Evolutionary conservation across 2,113 vertebrate genomes (phyloP).

Genomic region (Taurulus bubalis): DNA sequence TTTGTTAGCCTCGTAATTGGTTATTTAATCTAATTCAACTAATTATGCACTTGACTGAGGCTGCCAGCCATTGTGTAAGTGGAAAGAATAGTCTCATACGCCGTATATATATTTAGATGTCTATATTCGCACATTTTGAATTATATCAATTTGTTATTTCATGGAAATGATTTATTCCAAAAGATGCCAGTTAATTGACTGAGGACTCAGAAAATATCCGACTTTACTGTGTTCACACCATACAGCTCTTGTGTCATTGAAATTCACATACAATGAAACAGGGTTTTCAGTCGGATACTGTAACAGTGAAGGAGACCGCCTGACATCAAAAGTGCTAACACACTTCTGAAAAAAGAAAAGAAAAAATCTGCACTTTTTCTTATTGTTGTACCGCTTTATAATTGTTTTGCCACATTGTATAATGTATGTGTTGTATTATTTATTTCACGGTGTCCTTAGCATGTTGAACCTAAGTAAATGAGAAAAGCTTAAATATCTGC

Average conservation of each 20-base stretch:
- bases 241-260: conserved; percentile 13
- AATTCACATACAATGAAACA: conserved; percentile 1
- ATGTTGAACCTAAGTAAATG: neutral
- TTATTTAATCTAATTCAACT: conserved; percentile 83
- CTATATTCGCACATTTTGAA: conserved; percentile 50
- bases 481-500: conserved; percentile 3
- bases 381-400: neutral
- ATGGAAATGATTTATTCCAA: conserved; percentile 60
- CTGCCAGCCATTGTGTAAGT: conserved; percentile 74
- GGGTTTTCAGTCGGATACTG: neutral
- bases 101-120: conserved; percentile 66
- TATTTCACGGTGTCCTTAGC: neutral
- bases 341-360: no score
- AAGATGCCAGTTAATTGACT: conserved; percentile 60
- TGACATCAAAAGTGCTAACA: neutral
- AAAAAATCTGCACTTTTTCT: neutral
- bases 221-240: neutral
- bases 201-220: conserved; percentile 43
- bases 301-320: neutral
- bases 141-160: conserved; percentile 67
- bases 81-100: conserved; percentile 61
- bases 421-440: neutral
- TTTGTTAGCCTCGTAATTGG: conserved; percentile 83
- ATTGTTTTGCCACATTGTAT: neutral
- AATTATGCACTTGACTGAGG: conserved; percentile 80